These are phyloP conservation scores for Stenopsyche tienmushanensis DNA, from an alignment of 1,140 invertebrate genomes.

Conservation along the genomic window DNA sequence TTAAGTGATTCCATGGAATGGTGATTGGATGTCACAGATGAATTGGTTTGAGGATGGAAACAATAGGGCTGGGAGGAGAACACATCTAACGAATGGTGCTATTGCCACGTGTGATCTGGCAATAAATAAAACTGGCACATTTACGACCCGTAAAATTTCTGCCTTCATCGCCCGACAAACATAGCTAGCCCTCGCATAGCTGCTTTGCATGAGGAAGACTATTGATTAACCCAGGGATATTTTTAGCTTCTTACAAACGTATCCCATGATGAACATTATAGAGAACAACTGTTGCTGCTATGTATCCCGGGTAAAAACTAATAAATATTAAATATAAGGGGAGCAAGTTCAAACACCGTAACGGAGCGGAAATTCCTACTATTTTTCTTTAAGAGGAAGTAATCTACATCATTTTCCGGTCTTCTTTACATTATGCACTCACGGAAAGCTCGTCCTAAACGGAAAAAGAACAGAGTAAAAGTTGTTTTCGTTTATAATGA, in stretches of 20 bases:
- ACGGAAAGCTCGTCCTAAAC: neutral
- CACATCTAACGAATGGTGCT: constrained; percentile 18
- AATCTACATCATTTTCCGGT: constrained; percentile 2
- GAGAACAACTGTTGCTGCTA: constrained; percentile 17
- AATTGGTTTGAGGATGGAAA: neutral
- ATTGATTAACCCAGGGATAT: too few species aligned
- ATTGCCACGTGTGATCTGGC: constrained; percentile 15
- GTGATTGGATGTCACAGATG: constrained; percentile 23
- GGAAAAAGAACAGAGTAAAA: neutral
- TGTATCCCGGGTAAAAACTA: neutral
- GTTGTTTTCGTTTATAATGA: too few species aligned
- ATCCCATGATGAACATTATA: neutral
- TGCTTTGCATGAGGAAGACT: too few species aligned
- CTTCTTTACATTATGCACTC: constrained; percentile 15
- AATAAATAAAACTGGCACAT: constrained; percentile 30
- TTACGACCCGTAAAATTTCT: constrained; percentile 23
- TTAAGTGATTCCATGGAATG: constrained; percentile 3
- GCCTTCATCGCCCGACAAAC: too few species aligned
- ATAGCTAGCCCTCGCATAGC: neutral
- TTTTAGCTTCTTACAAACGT: too few species aligned
- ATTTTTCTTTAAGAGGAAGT: constrained; percentile 23
- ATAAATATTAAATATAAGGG: constrained; percentile 24
- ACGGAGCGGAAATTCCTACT: constrained; percentile 14
- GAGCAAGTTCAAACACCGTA: constrained; percentile 8
- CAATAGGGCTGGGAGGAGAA: constrained; percentile 3